Evolutionary conservation across 2,113 vertebrate genomes (phyloP).

Genomic region (Pagrus major): DNA sequence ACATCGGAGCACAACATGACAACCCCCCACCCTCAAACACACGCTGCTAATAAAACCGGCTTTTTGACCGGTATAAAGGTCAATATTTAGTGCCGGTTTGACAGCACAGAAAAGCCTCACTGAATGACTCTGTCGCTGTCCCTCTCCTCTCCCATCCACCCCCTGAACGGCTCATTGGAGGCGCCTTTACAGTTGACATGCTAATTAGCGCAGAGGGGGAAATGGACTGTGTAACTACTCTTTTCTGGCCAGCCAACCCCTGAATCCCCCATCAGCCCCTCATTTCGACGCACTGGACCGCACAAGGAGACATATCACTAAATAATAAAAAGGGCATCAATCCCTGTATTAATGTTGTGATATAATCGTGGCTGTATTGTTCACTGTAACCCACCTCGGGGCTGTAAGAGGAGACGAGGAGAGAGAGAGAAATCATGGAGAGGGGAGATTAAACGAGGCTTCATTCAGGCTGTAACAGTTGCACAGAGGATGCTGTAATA

Average conservation of each 20-base stretch:
- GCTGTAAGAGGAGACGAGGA: slow-evolving; percentile 13
- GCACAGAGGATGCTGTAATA: slow-evolving; percentile 41
- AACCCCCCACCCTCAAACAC: not conserved
- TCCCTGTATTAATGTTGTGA: slow-evolving; percentile 52
- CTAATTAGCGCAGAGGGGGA: slow-evolving; percentile 73
- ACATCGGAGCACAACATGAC: slow-evolving; percentile 6
- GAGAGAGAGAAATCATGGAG: not conserved
- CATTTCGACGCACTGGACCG: slow-evolving; percentile 48
- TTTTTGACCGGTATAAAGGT: slow-evolving; percentile 48
- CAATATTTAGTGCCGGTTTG: slow-evolving; percentile 55
- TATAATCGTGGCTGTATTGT: slow-evolving; percentile 35
- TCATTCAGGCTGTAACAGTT: slow-evolving; percentile 40
- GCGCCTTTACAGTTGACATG: slow-evolving; percentile 74
- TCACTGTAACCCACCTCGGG: slow-evolving; percentile 18
- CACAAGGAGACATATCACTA: slow-evolving; percentile 49
- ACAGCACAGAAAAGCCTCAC: slow-evolving; percentile 49
- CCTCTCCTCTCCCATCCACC: slow-evolving; percentile 25
- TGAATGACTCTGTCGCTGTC: slow-evolving; percentile 15
- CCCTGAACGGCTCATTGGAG: slow-evolving; percentile 63
- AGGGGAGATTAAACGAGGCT: slow-evolving; percentile 29
- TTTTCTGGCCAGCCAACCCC: slow-evolving; percentile 69
- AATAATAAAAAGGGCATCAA: slow-evolving; percentile 63
- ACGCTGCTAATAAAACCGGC: slow-evolving; percentile 2
- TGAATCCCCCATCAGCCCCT: slow-evolving; percentile 44
- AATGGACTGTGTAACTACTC: slow-evolving; percentile 77